Evolutionary conservation across 2,888 invertebrate genomes (phyloP).

Genomic region (Drosophila cyrtoloma): DNA sequence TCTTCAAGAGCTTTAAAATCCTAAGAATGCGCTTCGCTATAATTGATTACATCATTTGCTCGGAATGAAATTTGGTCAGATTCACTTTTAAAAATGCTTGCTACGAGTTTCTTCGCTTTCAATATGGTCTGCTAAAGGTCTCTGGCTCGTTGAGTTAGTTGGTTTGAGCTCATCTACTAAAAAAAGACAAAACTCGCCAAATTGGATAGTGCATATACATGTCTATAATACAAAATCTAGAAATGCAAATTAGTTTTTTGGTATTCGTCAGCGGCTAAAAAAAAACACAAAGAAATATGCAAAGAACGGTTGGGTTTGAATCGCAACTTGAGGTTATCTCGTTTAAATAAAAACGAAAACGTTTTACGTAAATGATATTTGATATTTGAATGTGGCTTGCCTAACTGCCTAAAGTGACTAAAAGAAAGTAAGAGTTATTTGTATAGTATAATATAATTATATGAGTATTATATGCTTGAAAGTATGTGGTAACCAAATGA

Average conservation of each 20-base stretch:
- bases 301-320: conserved; percentile 27
- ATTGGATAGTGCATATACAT: conserved; percentile 13
- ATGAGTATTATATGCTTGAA: not conserved
- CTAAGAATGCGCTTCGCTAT: conserved; percentile 24
- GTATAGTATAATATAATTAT: conserved; percentile 6
- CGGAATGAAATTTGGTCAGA: conserved; percentile 30
- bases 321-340: conserved; percentile 31
- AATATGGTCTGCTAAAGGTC: conserved; percentile 26
- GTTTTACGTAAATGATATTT: conserved; percentile 31
- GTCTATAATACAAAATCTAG: conserved; percentile 65
- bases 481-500: conserved; percentile 39
- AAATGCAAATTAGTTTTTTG: conserved; percentile 69
- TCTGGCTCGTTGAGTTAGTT: conserved; percentile 2
- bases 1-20: not conserved
- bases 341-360: conserved; percentile 62
- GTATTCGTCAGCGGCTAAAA: conserved; percentile 36
- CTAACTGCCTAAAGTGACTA: conserved; percentile 67
- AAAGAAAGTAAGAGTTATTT: conserved; percentile 71
- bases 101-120: conserved; percentile 34
- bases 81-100: conserved; percentile 31
- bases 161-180: conserved; percentile 8
- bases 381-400: conserved; percentile 18
- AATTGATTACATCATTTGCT: conserved; percentile 23
- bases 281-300: conserved; percentile 30
- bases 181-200: conserved; percentile 23